Evolutionary conservation across 2,113 vertebrate genomes (phyloP), one percentile per base, ranked within the genome.

Genomic region (Cricetomys ansorgei): DNA sequence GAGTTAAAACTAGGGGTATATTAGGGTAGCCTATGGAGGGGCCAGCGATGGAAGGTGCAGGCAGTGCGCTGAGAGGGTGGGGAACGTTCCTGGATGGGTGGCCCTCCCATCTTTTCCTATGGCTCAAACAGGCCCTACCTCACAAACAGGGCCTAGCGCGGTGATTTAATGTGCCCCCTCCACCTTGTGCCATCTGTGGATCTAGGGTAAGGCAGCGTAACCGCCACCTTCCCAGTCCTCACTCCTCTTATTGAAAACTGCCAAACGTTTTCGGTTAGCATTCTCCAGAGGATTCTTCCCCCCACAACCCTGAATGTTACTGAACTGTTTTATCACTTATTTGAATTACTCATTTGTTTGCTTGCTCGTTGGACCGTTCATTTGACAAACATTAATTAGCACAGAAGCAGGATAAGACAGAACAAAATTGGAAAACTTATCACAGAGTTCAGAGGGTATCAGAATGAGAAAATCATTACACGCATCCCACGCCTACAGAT

Each of bases 321-420:
- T 80, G 40, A 92, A 89, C 15, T 29, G 27, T 91, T 96, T 93
- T 77, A 70, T 84, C 8, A 69, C 4, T 73, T 96, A 55, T 70
- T 81, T 86, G 57, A 96, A 23, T 88, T 85, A 80, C 17, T 87
- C 62, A 67, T 76, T 75, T 12, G 23, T 29, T 84, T 53, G 50
- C 48, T 85, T 13, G 6, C n/a, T n/a, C n/a, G 25, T 62, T 81
- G 31, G 76, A 13, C 85, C 55, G 86, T 37, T 85, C 64, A 91
- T 65, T 95, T 59, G 85, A 89, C 67, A 92, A 94, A 93, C 43
- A 95, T 88, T 87, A 93, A 89, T 59, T 72, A 88, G 34, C 21
- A 95, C 64, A 83, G n/a, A 83, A 50, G 8, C 21, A 76, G 79
- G 86, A 91, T 45, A 87, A 81, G 29, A n/a, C 6, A 89, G 23